These are phyloP conservation scores for Atherix ibis DNA, from an alignment of 2,888 invertebrate genomes.

Conservation along the genomic window DNA sequence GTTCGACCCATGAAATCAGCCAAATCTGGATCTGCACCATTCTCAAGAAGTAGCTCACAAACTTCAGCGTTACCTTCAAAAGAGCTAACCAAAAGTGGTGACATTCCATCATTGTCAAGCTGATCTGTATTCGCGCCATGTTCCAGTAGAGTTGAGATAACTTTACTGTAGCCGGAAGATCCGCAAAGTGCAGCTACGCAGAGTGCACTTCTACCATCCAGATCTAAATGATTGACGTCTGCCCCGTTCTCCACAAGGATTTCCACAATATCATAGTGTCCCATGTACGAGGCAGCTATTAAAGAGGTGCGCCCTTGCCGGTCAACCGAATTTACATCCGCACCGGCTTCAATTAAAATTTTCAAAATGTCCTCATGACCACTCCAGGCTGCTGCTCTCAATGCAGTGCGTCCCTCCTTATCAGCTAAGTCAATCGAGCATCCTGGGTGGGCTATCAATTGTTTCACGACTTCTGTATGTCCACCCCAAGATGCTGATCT, in stretches of 20 bases:
- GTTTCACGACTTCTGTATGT: constrained; percentile 72
- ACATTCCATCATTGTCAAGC: constrained; percentile 73
- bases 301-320: constrained; percentile 83
- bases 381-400: constrained; percentile 86
- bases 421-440: constrained; percentile 79
- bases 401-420: constrained; percentile 73
- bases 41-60: constrained; percentile 78
- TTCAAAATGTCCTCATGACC: constrained; percentile 76
- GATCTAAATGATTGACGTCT: constrained; percentile 69
- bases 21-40: constrained; percentile 84
- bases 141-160: constrained; percentile 59
- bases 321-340: constrained; percentile 68
- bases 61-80: constrained; percentile 87
- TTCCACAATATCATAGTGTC: constrained; percentile 80
- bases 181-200: constrained; percentile 79
- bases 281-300: constrained; percentile 93
- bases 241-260: constrained; percentile 69
- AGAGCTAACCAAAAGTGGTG: constrained; percentile 74
- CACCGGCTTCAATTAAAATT: constrained; percentile 58
- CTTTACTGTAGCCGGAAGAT: constrained; percentile 52
- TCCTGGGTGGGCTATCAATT: constrained; percentile 53
- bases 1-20: constrained; percentile 67
- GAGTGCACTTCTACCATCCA: constrained; percentile 75
- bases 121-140: constrained; percentile 68
- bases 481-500: constrained; percentile 94